A percentile compares a stretch with the other conserved stretches of the same genome.
phyloP scores from a whole-genome alignment of 2,797 vertebrate species.

The Galagoides demidoff region DNA sequence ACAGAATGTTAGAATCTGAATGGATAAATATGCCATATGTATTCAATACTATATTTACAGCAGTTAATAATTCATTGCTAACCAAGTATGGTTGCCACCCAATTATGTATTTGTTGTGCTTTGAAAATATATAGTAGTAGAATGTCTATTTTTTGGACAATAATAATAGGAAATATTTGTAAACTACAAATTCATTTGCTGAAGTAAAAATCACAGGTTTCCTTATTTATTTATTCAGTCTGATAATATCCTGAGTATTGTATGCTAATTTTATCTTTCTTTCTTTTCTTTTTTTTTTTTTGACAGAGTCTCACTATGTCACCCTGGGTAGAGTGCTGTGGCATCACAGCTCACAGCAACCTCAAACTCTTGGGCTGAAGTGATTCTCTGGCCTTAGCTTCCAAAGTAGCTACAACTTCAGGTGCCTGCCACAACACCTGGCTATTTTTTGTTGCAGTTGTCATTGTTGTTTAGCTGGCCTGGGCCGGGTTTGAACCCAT shows the following conservation, averaged over 20 bases:
- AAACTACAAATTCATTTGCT: background rate
- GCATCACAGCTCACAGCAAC: too few relatives aligned
- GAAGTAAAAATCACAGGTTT: background rate
- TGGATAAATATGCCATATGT: slow-evolving; percentile 5
- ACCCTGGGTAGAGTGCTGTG: too few relatives aligned
- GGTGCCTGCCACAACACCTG: too few relatives aligned
- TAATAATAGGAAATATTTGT: background rate
- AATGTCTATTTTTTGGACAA: background rate
- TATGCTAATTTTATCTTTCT: background rate
- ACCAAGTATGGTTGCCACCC: background rate
- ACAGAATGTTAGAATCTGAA: background rate
- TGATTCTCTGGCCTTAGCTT: too few relatives aligned
- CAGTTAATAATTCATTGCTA: background rate
- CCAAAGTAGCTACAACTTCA: too few relatives aligned
- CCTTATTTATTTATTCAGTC: slow-evolving; percentile 7
- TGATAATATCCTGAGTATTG: background rate
- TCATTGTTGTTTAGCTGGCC: too few relatives aligned
- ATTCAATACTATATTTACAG: background rate
- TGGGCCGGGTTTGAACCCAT: too few relatives aligned
- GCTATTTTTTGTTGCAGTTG: too few relatives aligned
- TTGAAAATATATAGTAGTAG: slow-evolving; percentile 14
- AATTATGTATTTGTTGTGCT: background rate
- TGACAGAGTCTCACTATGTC: too few relatives aligned
- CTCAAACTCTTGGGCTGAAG: too few relatives aligned
- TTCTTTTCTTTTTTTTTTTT: too few relatives aligned